A percentile compares a stretch with the other conserved stretches of the same genome.
These are phyloP conservation scores for Elachura formosa DNA, from an alignment of 2,113 vertebrate genomes.

Conservation along the genomic window DNA sequence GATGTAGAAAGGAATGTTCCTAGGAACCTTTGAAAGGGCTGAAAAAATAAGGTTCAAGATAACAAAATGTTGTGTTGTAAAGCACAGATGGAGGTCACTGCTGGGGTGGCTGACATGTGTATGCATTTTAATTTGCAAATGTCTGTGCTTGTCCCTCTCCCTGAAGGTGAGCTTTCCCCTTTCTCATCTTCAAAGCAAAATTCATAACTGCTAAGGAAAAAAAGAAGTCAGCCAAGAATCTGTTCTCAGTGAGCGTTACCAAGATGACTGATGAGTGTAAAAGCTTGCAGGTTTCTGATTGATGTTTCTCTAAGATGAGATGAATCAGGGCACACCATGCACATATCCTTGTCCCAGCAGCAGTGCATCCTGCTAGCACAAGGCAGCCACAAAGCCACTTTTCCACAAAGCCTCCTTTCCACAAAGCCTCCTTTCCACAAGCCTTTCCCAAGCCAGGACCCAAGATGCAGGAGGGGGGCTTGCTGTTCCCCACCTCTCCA, in stretches of 20 bases:
- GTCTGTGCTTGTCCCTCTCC: slow-evolving; percentile 34
- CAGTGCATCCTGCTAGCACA: not conserved
- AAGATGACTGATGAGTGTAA: slow-evolving; percentile 26
- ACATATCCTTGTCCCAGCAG: not conserved
- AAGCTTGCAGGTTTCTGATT: not conserved
- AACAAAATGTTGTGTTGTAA: not conserved
- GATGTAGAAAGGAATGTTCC: not conserved
- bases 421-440: not conserved
- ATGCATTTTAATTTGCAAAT: not conserved
- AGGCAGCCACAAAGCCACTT: not conserved
- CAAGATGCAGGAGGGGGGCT: not conserved
- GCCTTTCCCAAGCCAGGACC: not conserved
- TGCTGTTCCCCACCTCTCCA: not conserved
- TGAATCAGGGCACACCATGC: not conserved
- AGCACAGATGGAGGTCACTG: not conserved
- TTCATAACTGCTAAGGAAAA: not conserved
- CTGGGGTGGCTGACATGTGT: not conserved
- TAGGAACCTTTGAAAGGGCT: slow-evolving; percentile 1
- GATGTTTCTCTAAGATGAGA: not conserved
- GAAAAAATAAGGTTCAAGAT: not conserved
- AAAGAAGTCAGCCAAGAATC: slow-evolving; percentile 32
- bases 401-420: not conserved
- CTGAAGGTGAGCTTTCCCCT: slow-evolving; percentile 7
- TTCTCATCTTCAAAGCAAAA: slow-evolving; percentile 32
- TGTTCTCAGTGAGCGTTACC: not conserved